phyloP scores from a whole-genome alignment of 2,888 invertebrate species.

The Dioctria linearis region DNA sequence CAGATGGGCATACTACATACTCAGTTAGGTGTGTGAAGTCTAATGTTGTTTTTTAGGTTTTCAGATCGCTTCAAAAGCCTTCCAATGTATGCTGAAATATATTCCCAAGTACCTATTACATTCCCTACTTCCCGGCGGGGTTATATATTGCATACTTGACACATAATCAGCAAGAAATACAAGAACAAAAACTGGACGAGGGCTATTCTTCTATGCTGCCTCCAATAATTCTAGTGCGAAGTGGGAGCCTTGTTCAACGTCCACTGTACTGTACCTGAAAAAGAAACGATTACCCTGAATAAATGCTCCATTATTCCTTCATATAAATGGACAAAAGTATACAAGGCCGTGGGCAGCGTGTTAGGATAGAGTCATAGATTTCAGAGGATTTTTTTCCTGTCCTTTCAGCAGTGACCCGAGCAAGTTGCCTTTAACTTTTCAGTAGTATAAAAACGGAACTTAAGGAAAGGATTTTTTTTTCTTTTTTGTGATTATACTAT shows the following conservation, averaged over 20 bases:
- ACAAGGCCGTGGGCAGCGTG: conserved; percentile 42
- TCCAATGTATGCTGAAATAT: conserved; percentile 33
- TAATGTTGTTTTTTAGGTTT: conserved; percentile 14
- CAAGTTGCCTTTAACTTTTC: conserved; percentile 15
- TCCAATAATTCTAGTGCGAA: conserved; percentile 27
- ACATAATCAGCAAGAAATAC: conserved; percentile 25
- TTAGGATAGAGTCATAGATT: conserved; percentile 34
- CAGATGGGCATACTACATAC: neutral
- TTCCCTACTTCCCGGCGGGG: conserved; percentile 13
- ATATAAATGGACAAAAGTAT: conserved; percentile 45
- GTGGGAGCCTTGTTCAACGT: neutral
- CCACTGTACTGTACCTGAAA: conserved; percentile 10
- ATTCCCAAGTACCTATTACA: conserved; percentile 13
- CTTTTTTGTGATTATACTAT: conserved; percentile 34
- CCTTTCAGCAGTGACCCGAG: conserved; percentile 18
- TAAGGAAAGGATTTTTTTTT: conserved; percentile 24
- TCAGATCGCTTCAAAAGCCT: conserved; percentile 6
- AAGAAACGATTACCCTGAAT: conserved; percentile 29
- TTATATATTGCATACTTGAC: conserved; percentile 34
- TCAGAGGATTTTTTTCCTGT: conserved; percentile 3
- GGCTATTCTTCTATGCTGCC: neutral
- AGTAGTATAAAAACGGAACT: conserved; percentile 14
- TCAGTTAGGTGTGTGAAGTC: neutral
- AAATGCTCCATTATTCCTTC: conserved; percentile 49
- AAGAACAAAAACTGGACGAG: neutral